Evolutionary conservation across 2,113 vertebrate genomes (phyloP).

Genomic region (Plecturocebus donacophilus): DNA sequence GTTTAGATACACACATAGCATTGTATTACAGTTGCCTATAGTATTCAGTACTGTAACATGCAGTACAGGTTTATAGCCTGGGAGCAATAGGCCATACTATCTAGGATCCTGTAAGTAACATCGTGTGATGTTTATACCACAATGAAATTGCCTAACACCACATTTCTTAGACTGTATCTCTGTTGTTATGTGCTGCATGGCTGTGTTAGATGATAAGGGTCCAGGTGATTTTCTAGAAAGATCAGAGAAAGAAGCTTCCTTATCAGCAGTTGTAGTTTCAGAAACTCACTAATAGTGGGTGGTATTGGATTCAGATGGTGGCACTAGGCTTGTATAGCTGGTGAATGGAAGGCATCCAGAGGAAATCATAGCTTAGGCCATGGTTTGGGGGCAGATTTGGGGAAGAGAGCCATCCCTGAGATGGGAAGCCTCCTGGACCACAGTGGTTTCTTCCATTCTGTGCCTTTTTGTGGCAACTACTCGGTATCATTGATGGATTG

Average conservation of each 20-base stretch:
- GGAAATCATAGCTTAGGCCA: neutral
- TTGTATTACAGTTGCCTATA: neutral
- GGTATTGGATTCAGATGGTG: neutral
- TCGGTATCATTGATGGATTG: neutral
- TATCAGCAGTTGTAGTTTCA: neutral
- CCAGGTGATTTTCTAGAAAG: constrained; percentile 19
- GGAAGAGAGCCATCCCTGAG: neutral
- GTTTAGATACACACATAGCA: neutral
- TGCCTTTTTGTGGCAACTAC: neutral
- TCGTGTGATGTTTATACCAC: neutral
- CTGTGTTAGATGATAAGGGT: neutral
- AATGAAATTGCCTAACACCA: neutral
- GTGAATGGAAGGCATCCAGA: neutral
- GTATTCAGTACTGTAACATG: neutral
- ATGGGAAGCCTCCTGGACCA: neutral
- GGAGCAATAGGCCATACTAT: neutral
- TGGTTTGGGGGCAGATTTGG: neutral
- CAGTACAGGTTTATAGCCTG: neutral
- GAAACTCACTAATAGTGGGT: neutral
- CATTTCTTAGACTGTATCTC: neutral
- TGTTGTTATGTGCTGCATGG: neutral
- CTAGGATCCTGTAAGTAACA: neutral
- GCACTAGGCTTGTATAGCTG: neutral
- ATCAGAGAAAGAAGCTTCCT: neutral
- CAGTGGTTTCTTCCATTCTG: neutral